Evolutionary conservation across 2,113 vertebrate species (phyloP).

Genomic region (Phylloscopus trochiloides): DNA sequence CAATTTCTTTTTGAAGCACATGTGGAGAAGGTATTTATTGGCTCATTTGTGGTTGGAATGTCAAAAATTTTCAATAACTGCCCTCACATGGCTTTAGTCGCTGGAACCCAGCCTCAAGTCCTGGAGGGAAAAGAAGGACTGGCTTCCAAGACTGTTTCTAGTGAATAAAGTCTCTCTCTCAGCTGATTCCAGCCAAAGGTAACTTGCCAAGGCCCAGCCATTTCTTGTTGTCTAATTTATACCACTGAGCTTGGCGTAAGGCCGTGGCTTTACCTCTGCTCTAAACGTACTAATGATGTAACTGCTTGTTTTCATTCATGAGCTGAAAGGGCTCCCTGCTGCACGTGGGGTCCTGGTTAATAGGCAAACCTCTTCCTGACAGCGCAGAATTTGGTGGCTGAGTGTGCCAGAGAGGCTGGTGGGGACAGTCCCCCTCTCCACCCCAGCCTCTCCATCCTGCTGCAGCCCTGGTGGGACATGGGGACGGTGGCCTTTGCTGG

Average conservation of each 20-base stretch:
- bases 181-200: constrained; percentile 79
- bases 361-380: constrained; percentile 46
- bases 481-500: neutral
- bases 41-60: constrained; percentile 91
- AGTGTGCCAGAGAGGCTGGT: neutral
- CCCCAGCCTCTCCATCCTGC: neutral
- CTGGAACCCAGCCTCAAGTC: constrained; percentile 74
- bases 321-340: constrained; percentile 64
- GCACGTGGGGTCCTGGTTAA: constrained; percentile 64
- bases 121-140: constrained; percentile 51
- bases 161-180: constrained; percentile 80
- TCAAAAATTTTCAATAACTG: constrained; percentile 90
- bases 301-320: constrained; percentile 77
- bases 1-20: constrained; percentile 84
- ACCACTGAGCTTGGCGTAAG: constrained; percentile 68
- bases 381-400: neutral
- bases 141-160: constrained; percentile 73
- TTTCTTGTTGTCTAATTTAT: constrained; percentile 79
- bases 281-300: constrained; percentile 77
- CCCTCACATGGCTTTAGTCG: constrained; percentile 81
- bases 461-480: neutral
- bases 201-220: constrained; percentile 71
- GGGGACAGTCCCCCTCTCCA: fast-evolving
- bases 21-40: constrained; percentile 92
- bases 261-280: constrained; percentile 69